Evolutionary conservation across 2,797 vertebrate genomes (phyloP), one percentile per base, ranked within the genome.

Genomic region (Xenopus petersii): DNA sequence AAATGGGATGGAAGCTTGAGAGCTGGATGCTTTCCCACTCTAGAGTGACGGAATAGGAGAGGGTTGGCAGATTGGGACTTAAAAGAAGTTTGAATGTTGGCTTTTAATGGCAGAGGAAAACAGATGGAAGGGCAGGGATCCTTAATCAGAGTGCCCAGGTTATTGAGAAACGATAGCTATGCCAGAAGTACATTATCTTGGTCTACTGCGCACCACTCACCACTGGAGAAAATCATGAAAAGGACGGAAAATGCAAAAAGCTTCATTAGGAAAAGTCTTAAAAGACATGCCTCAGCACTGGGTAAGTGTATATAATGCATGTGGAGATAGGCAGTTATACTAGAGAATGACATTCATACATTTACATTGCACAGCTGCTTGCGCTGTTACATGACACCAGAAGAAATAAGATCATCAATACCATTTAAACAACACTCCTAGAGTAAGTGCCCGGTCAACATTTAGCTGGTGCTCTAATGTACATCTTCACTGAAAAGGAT

Each of bases 211-310:
- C 74, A 30, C 54, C 12, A 64, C 30, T 12, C 47, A 51, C 63
- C 74, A 65, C 60, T 17, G 67, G 16, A 69, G 11, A 59, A 46
- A 70, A 59, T 42, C 2, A 42, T 10, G n/a, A 70, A 60, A 59
- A 46, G 54, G 42, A 70, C n/a, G 47, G 71, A 59, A 46, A 5
- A 49, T 24, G 54, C n/a, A 7, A 74, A 56, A 13, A 36, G n/a
- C 7, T 70, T 47, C 4, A 42, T 70, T 47, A 74, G 77, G 71
- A 66, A 74, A 74, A 48, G 62, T 47, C 60, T 79, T 21, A 60
- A 65, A 48, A 64, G 54, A 26, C 66, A 13, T 48, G 61, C 67
- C 9, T 70, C 71, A 9, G 55, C 36, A 26, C 48, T 70, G 4
- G 77, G 77, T 79, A 79, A 79, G 77, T 66, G 1, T 63, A 11